Evolutionary conservation across 1,140 invertebrate species (phyloP).

Genomic region (Penaeus indicus): DNA sequence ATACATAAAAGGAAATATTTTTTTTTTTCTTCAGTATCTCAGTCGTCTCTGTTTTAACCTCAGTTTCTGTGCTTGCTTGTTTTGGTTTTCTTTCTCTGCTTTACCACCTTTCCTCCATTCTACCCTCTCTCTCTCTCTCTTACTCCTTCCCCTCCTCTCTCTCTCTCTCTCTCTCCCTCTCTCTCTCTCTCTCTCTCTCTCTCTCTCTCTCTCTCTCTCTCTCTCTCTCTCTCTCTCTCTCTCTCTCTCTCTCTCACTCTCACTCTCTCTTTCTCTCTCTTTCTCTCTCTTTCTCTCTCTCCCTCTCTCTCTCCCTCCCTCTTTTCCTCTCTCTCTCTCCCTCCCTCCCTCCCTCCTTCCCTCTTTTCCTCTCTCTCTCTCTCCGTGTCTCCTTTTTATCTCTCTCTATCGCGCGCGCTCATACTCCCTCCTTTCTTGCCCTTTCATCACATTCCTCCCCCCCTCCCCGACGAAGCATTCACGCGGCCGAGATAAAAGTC

Average conservation of each 20-base stretch:
- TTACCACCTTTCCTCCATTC: constrained; percentile 4
- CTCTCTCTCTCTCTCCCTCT: constrained; percentile 5
- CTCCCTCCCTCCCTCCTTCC: too few species aligned
- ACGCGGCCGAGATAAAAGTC: too few species aligned
- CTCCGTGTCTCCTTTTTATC: background rate
- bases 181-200: background rate
- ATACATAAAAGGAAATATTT: too few species aligned
- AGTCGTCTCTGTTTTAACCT: background rate
- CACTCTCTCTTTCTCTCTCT: background rate
- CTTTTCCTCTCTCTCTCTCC: background rate
- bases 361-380: background rate
- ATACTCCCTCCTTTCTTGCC: background rate
- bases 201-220: background rate
- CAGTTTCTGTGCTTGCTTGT: background rate
- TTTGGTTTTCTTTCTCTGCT: too few species aligned
- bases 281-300: background rate
- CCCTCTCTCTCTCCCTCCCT: background rate
- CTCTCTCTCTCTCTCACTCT: background rate
- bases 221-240: background rate
- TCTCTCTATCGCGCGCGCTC: constrained; percentile 7
- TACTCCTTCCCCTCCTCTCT: background rate
- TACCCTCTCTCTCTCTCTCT: background rate
- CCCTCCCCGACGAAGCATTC: too few species aligned
- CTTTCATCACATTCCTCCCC: background rate
- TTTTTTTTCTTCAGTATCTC: too few species aligned